phyloP scores from a whole-genome alignment of 2,113 vertebrate species.

The Ailurus styani region DNA sequence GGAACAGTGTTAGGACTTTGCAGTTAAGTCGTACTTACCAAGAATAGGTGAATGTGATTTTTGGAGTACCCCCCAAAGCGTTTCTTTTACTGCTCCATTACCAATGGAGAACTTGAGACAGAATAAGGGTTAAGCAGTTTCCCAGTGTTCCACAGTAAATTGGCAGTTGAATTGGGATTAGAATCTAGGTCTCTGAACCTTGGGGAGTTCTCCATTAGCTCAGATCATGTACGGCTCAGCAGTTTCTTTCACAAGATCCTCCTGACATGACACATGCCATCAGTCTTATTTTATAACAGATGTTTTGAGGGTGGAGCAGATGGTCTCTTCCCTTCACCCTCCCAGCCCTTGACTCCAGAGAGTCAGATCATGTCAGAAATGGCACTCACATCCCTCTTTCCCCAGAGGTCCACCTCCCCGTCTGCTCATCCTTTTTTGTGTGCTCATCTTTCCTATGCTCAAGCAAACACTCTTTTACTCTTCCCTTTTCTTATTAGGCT shows the following conservation, averaged over 20 bases:
- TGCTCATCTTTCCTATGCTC: not conserved
- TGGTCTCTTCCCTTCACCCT: slow-evolving; percentile 60
- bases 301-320: slow-evolving; percentile 70
- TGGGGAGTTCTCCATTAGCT: slow-evolving; percentile 67
- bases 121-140: slow-evolving; percentile 62
- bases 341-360: slow-evolving; percentile 50
- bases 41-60: not conserved
- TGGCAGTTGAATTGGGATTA: slow-evolving; percentile 66
- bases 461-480: not conserved
- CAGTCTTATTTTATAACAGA: slow-evolving; percentile 72
- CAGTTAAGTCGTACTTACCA: not conserved
- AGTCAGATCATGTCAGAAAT: slow-evolving; percentile 58
- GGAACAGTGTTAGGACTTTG: not conserved
- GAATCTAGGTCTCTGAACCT: slow-evolving; percentile 72
- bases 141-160: slow-evolving; percentile 54
- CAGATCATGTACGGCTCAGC: slow-evolving; percentile 67
- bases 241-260: slow-evolving; percentile 69
- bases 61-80: not conserved
- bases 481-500: not conserved
- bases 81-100: slow-evolving; percentile 8
- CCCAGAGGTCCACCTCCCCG: not conserved
- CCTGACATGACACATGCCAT: slow-evolving; percentile 74
- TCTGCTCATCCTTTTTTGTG: slow-evolving; percentile 27
- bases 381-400: slow-evolving; percentile 21
- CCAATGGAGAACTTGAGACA: slow-evolving; percentile 37